These are phyloP conservation scores for Anthophora plumipes DNA, from an alignment of 2,888 invertebrate species.

Conservation along the genomic window DNA sequence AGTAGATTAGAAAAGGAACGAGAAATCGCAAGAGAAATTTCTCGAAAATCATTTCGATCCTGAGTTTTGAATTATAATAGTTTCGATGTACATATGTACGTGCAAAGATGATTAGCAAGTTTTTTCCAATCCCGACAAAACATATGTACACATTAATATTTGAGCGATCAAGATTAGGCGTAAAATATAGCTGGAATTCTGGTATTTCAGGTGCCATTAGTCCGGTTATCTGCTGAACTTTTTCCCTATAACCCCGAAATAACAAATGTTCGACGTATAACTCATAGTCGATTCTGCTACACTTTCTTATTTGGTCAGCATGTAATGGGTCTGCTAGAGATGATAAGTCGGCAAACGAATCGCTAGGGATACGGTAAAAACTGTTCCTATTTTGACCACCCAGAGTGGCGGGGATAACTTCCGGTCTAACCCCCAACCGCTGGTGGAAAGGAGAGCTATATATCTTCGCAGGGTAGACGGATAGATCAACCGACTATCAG, in stretches of 20 bases:
- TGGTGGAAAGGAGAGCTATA: constrained; percentile 53
- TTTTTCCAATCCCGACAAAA: neutral
- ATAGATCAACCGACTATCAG: constrained; percentile 78
- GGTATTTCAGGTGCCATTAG: constrained; percentile 15
- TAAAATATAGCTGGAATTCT: constrained; percentile 5
- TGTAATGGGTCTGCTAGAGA: constrained; percentile 51
- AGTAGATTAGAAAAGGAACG: no score
- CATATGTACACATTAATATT: neutral
- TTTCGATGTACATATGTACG: no score
- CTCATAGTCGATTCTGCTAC: constrained; percentile 35
- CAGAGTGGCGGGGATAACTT: constrained; percentile 58
- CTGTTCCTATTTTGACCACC: constrained; percentile 65
- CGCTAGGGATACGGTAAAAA: constrained; percentile 60
- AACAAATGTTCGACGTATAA: constrained; percentile 53
- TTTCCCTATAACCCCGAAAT: constrained; percentile 26
- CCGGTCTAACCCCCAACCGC: constrained; percentile 59
- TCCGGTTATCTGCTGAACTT: constrained; percentile 12
- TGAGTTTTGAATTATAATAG: no score
- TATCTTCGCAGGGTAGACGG: constrained; percentile 60
- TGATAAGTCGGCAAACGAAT: constrained; percentile 62
- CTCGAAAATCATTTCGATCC: no score
- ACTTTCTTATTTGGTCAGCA: constrained; percentile 56
- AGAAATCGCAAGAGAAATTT: no score
- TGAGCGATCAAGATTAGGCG: neutral
- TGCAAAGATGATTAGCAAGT: no score